These are phyloP conservation scores for Lampris megalopsis DNA, from an alignment of 2,113 vertebrate species.

Conservation along the genomic window DNA sequence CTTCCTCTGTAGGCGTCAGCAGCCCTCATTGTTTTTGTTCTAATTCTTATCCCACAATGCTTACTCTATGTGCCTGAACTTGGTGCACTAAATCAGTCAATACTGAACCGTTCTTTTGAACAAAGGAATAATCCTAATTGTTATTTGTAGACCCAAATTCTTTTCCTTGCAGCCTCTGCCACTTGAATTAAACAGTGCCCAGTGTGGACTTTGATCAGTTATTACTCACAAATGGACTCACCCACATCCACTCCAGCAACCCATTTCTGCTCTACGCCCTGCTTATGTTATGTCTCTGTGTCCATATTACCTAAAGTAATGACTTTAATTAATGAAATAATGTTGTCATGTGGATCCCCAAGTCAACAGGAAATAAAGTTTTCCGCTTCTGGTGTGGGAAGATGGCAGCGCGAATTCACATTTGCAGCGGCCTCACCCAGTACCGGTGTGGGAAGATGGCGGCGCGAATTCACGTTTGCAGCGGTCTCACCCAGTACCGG, in stretches of 20 bases:
- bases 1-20: neutral
- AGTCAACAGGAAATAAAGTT: too few relatives aligned
- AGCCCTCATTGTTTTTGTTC: constrained; percentile 9
- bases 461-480: too few relatives aligned
- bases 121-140: constrained; percentile 43
- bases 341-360: too few relatives aligned
- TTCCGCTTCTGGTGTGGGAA: too few relatives aligned
- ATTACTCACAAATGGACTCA: constrained; percentile 54
- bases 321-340: too few relatives aligned
- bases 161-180: constrained; percentile 20
- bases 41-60: constrained; percentile 20
- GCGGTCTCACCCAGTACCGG: too few relatives aligned
- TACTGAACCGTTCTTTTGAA: constrained; percentile 55
- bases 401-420: too few relatives aligned
- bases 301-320: neutral
- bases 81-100: constrained; percentile 15
- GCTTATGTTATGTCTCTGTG: constrained; percentile 3
- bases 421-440: too few relatives aligned
- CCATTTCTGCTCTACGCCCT: constrained; percentile 12
- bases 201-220: constrained; percentile 65
- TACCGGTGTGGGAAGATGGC: too few relatives aligned
- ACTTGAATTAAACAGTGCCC: constrained; percentile 27
- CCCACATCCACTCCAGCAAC: constrained; percentile 22
- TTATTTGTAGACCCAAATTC: constrained; percentile 47
- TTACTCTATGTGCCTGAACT: constrained; percentile 11